Conservation (phyloP, 2,888 invertebrate species). For the Eupithecia tripunctaria region DNA sequence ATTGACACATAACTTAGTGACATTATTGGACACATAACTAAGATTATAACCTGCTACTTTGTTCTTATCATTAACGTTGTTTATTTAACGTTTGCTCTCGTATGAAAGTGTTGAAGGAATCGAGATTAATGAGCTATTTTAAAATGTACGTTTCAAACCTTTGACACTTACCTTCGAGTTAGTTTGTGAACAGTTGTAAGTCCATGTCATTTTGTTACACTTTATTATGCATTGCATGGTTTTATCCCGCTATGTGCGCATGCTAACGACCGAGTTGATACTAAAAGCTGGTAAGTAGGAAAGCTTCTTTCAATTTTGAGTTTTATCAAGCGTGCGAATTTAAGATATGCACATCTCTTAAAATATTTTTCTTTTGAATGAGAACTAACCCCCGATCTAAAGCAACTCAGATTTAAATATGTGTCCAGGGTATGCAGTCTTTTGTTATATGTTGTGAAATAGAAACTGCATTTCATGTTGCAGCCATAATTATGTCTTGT, state of each 20-base stretch:
- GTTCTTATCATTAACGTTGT: neutral
- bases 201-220: neutral
- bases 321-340: neutral
- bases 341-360: neutral
- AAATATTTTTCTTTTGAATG: neutral
- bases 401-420: no score
- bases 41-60: neutral
- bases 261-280: neutral
- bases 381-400: no score
- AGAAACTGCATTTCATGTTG: neutral
- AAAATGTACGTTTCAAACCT: no score
- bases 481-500: neutral
- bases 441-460: neutral
- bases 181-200: no score
- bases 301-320: neutral
- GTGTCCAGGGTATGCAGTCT: neutral
- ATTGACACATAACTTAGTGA: slow-evolving; percentile 10
- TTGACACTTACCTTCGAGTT: no score
- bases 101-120: no score
- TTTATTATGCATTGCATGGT: neutral
- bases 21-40: slow-evolving; percentile 1
- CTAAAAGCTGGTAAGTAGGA: neutral
- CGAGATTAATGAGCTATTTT: no score
- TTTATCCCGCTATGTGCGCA: neutral
- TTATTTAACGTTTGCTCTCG: neutral